Evolutionary conservation across 2,888 invertebrate species (phyloP).

Genomic region (Anagyrus pseudococci): DNA sequence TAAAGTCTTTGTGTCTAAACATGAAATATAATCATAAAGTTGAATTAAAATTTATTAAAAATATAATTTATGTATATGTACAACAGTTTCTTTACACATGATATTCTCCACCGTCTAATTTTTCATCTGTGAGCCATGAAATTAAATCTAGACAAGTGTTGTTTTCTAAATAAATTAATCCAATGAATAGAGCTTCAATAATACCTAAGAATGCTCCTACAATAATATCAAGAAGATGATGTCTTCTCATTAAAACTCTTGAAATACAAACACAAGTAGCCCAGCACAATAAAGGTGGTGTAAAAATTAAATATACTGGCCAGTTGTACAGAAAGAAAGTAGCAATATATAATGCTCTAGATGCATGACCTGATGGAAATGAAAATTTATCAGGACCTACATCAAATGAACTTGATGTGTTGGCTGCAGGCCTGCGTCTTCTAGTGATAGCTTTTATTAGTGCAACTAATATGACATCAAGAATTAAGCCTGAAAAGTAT

Average conservation of each 20-base stretch:
- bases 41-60: no score
- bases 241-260: conserved; percentile 82
- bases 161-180: conserved; percentile 74
- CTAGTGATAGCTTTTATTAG: conserved; percentile 79
- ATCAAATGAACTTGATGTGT: conserved; percentile 71
- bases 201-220: conserved; percentile 79
- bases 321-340: conserved; percentile 74
- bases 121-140: conserved; percentile 72
- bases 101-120: conserved; percentile 73
- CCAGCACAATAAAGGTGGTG: conserved; percentile 78
- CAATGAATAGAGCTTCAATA: conserved; percentile 71
- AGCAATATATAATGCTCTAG: conserved; percentile 79
- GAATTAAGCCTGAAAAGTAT: conserved; percentile 72
- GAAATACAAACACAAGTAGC: conserved; percentile 76
- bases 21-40: no score
- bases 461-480: conserved; percentile 82
- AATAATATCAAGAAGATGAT: conserved; percentile 85
- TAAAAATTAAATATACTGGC: conserved; percentile 68
- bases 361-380: conserved; percentile 95
- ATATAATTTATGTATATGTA: conserved; percentile 4
- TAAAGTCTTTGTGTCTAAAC: no score
- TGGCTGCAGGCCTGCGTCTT: conserved; percentile 76
- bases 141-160: conserved; percentile 68
- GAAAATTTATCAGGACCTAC: conserved; percentile 88
- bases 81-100: conserved; percentile 65